Evolutionary conservation across 1,140 invertebrate genomes (phyloP).

Genomic region (Luehdorfia chinensis): DNA sequence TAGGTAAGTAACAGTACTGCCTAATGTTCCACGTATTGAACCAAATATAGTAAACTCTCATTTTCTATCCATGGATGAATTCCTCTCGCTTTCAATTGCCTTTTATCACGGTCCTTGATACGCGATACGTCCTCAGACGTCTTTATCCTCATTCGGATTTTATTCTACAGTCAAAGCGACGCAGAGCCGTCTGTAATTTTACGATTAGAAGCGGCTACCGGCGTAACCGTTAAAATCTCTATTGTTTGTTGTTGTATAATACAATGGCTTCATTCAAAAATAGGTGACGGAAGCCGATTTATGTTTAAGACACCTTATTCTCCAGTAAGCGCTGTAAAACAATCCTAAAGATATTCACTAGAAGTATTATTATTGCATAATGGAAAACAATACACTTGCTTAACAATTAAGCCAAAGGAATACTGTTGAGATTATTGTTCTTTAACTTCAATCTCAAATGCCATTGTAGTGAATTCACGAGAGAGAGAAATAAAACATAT

Average conservation of each 20-base stretch:
- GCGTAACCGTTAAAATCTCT: conserved; percentile 12
- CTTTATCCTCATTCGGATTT: not conserved
- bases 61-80: not conserved
- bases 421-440: no score
- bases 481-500: no score
- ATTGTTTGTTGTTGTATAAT: conserved; percentile 8
- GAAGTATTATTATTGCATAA: no score
- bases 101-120: not conserved
- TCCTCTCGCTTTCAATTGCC: conserved; percentile 1
- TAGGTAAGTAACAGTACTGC: conserved; percentile 19
- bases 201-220: conserved; percentile 11
- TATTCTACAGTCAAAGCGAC: conserved; percentile 5
- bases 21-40: not conserved
- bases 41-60: conserved; percentile 6
- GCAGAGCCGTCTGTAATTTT: conserved; percentile 4
- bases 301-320: conserved; percentile 5
- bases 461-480: no score
- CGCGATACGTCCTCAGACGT: conserved; percentile 6
- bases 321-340: no score
- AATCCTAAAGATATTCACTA: no score
- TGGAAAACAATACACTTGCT: no score
- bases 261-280: conserved; percentile 15
- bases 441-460: no score
- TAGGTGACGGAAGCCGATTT: conserved; percentile 9
- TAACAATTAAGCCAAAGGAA: no score